These are phyloP conservation scores for Crax fasciolata DNA, from an alignment of 2,797 vertebrate species.

Conservation along the genomic window DNA sequence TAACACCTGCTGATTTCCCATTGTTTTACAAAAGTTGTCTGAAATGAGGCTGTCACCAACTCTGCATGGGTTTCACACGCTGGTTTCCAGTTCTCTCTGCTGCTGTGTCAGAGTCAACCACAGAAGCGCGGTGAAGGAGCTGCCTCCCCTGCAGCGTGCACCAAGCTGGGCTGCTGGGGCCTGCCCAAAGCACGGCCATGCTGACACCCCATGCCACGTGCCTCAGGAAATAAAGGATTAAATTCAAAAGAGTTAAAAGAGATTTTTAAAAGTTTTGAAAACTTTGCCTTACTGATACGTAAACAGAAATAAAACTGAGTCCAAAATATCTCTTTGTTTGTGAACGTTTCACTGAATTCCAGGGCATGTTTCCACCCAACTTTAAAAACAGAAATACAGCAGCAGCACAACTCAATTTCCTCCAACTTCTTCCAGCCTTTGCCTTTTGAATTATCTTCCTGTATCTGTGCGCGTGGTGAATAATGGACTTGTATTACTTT, in stretches of 20 bases:
- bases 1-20: not conserved
- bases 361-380: not conserved
- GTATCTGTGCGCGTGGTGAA: not conserved
- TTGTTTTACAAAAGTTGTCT: rapidly evolving
- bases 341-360: not conserved
- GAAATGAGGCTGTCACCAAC: not conserved
- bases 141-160: not conserved
- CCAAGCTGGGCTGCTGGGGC: not conserved
- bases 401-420: not conserved
- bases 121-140: not conserved
- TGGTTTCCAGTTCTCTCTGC: not conserved
- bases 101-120: not conserved
- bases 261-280: not conserved
- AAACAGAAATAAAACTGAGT: not conserved
- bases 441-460: slow-evolving; percentile 6
- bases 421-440: not conserved
- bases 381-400: not conserved
- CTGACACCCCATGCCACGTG: not conserved
- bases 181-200: not conserved
- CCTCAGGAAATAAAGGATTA: not conserved
- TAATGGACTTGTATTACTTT: not conserved
- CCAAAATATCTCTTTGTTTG: not conserved
- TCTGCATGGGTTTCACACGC: not conserved
- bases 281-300: not conserved
- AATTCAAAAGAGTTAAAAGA: not conserved